Base-by-base conservation (phyloP, 2,797 vertebrate species). In the Carduelis carduelis region DNA sequence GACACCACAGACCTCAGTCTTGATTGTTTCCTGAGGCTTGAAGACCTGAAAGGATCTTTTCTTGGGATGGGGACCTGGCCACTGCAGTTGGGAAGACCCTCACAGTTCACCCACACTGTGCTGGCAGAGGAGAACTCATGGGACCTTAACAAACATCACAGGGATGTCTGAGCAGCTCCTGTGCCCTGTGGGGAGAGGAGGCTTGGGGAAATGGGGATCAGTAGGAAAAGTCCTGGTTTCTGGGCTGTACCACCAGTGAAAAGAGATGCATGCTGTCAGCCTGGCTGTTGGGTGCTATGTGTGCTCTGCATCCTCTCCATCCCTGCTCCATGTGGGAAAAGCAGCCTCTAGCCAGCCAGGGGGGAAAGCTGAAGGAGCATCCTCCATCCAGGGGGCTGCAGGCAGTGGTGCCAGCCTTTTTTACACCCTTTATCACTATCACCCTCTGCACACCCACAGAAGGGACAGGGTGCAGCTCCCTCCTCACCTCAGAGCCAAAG, bases 201-300 rank as follows among this genome's bases (percentile, higher is more conserved):
- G 32, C 18, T 0, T 8, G 7, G 17, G 11, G 11, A 65, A 75
- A 77, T 1, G 5, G 41, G 50, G 13, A 41, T 8, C 2, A 8
- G 26, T 0, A 49, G 37, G 34, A 61, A 56, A 63, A 57, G 23
- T 19, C 24, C 28, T 23, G 14, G 16, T 68, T 93, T 60, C 68
- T 60, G 17, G 6, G 19, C 66, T 71, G 24, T 43, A 20, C 5
- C 80, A 63, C 8, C 68, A 68, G 19, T 20, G 46, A 71, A 12
- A 43, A 0, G 27, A 79, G 57, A 9, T 19, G 57, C 2, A 2
- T 0, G 0, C 39, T 41, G 44, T 46, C 76, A 76, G 80, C 35
- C 53, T 0, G 1, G 83, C 86, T 77, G 34, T 1, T 20, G 61
- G 41, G 34, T 17, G 28, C 41, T 66, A 10, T 3, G 27, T 1